Evolutionary conservation across 2,113 vertebrate genomes (phyloP), one percentile per base, ranked within the genome.

Genomic region (Brachirus orientalis): DNA sequence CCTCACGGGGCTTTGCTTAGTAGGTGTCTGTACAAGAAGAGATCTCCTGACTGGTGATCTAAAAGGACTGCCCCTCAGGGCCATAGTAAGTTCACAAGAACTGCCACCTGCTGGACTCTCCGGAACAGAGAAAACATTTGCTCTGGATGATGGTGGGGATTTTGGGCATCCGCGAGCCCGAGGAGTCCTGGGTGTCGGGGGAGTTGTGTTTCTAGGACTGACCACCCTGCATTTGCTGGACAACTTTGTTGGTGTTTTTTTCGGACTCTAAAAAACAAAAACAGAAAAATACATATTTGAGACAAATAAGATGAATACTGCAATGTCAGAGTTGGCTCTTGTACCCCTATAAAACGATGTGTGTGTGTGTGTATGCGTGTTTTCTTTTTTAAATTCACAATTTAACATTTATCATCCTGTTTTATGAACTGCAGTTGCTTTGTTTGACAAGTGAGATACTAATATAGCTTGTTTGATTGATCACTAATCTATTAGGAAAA

Each of bases 161-260:
- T 67, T 87, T 7, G 78, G 74, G 4, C 52, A 75, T 47, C 37
- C 6, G 16, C 60, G 78, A 13, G 56, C 79, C n/a, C 5, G 9
- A 18, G 72, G 70, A 1, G 77, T 86, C 41, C 22, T 70, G 35
- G 86, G 80, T 0, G 77, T 86, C 16, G 13, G 71, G 1, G 83
- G 86, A 19, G 85, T 81, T 7, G 10, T 76, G 69, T 33, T 69
- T 1, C 69, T 71, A 22, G 28, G 28, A 36, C 7, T 3, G 62
- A 83, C 84, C 37, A 19, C 75, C 5, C 50, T 36, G 12, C 38
- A 58, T 69, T 89, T 93, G 53, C 65, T 57, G 0, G 63, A 78
- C 35, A 73, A 80, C 61, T 90, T 92, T 28, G 35, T 72, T 63
- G 88, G 87, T 0, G 92, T 95, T 94, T 96, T 92, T 53, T 74